Conservation (phyloP, 2,888 invertebrate species). For the Stramonita haemastoma region DNA sequence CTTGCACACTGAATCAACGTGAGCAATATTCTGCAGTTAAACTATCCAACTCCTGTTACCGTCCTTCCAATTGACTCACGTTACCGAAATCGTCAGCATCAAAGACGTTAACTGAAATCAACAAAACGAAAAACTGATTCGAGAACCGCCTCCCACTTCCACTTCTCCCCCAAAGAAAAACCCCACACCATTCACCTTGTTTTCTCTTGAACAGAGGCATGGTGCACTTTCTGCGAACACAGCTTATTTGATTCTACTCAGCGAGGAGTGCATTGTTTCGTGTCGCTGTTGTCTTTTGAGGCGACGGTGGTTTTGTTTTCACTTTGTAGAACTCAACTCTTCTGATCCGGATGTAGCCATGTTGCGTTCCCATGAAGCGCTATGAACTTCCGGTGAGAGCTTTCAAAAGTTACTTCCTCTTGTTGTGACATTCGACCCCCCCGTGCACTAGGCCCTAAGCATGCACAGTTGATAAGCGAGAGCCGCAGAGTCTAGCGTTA, state of each 20-base stretch:
- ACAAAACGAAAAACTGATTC: not conserved
- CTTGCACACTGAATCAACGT: no score
- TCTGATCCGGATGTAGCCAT: slow-evolving; percentile 44
- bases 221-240: slow-evolving; percentile 7
- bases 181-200: slow-evolving; percentile 35
- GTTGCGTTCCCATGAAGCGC: slow-evolving; percentile 18
- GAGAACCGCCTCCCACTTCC: slow-evolving; percentile 45
- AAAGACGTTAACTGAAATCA: no score
- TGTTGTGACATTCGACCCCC: no score
- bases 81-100: no score
- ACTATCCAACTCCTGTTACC: no score
- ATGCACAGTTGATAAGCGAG: no score
- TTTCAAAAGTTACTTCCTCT: no score
- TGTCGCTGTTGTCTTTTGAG: not conserved
- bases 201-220: slow-evolving; percentile 46
- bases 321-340: slow-evolving; percentile 10
- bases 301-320: slow-evolving; percentile 32
- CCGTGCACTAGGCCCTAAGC: no score
- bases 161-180: not conserved
- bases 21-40: no score
- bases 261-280: not conserved
- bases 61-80: no score
- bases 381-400: not conserved
- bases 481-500: no score
- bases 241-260: not conserved